Percentiles rank a stretch among this genome's conserved stretches.
phyloP scores from a whole-genome alignment of 2,888 invertebrate genomes.

The Pogonocherus hispidulus region DNA sequence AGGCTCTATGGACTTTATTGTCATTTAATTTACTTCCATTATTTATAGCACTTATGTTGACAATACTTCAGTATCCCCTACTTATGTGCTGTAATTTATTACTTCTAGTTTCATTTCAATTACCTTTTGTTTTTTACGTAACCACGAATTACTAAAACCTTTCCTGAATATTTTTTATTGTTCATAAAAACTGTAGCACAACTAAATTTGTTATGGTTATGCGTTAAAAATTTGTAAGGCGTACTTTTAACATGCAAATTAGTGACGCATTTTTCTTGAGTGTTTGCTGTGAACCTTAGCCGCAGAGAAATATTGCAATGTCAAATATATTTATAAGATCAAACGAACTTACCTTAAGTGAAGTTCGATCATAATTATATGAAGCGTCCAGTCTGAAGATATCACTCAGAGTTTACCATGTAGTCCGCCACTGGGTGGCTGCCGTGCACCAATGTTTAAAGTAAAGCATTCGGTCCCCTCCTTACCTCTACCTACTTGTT shows the following conservation, averaged over 20 bases:
- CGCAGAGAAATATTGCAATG: too few species aligned
- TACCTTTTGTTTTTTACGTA: not conserved
- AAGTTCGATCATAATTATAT: too few species aligned
- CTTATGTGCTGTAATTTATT: not conserved
- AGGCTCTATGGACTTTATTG: too few species aligned
- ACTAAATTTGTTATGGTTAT: not conserved
- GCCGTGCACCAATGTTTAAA: not conserved
- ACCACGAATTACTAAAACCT: not conserved
- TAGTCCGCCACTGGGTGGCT: not conserved
- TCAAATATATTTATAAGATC: too few species aligned
- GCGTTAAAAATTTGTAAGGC: not conserved
- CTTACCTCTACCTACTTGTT: not conserved
- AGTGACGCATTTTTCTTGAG: too few species aligned
- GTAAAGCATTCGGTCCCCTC: not conserved
- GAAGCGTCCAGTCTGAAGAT: too few species aligned
- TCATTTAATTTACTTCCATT: too few species aligned
- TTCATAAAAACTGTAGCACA: not conserved
- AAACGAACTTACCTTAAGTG: too few species aligned
- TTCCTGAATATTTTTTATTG: not conserved
- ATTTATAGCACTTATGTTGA: too few species aligned
- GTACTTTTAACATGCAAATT: not conserved
- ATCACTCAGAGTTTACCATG: not conserved
- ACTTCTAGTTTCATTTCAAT: not conserved
- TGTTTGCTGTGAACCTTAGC: too few species aligned
- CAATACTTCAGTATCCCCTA: too few species aligned